Conservation (phyloP, 2,797 vertebrate species). For the Pseudomugil tenellus region DNA sequence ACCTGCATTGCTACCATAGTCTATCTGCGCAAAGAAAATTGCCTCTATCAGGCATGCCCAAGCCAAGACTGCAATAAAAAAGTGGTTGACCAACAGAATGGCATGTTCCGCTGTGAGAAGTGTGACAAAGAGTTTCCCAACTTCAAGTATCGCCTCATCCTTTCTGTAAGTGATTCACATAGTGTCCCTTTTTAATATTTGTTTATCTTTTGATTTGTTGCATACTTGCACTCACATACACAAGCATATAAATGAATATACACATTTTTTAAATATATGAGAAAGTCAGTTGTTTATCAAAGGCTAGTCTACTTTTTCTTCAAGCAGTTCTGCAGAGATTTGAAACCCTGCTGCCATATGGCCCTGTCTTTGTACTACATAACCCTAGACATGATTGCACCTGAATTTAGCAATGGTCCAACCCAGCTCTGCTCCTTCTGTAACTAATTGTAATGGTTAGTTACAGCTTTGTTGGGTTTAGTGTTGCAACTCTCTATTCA, state of each 20-base stretch:
- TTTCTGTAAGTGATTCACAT: conserved; percentile 86
- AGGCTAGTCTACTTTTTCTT: no score
- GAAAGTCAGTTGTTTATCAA: no score
- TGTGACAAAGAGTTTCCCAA: conserved; percentile 95
- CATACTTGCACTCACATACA: not conserved
- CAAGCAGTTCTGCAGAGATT: no score
- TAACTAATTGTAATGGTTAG: conserved; percentile 10
- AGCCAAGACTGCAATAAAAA: conserved; percentile 97
- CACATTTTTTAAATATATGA: not conserved
- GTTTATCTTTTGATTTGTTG: not conserved
- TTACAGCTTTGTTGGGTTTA: conserved; percentile 35
- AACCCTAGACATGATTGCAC: conserved; percentile 15
- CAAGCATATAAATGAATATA: not conserved
- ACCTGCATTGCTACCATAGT: conserved; percentile 91
- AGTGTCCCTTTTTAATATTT: not conserved
- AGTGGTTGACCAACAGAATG: conserved; percentile 96
- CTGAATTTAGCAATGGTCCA: conserved; percentile 31
- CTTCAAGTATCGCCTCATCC: conserved; percentile 97
- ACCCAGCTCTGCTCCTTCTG: conserved; percentile 10
- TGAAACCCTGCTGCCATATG: not conserved
- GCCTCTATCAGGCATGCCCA: conserved; percentile 95
- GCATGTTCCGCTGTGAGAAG: conserved; percentile 96
- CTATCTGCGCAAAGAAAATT: conserved; percentile 95
- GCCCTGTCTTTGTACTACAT: conserved; percentile 8
- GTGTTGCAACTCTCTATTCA: conserved; percentile 18